Conservation (phyloP, 2,113 vertebrate genomes). For the Bombycilla garrulus region DNA sequence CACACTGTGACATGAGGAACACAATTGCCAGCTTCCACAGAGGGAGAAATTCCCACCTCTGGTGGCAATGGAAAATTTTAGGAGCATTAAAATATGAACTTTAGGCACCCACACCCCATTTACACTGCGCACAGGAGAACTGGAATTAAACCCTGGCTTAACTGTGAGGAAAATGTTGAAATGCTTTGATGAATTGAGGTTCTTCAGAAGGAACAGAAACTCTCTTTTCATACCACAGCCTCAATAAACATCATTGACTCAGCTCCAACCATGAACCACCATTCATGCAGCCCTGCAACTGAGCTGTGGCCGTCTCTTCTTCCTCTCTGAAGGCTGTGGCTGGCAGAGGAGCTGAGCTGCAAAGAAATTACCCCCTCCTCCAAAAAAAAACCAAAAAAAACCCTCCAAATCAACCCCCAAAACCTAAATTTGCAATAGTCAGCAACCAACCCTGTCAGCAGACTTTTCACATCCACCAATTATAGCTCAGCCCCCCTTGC, state of each 20-base stretch:
- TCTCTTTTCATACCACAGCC: not conserved
- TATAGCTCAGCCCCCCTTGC: not conserved
- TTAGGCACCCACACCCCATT: rapidly evolving
- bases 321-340: not conserved
- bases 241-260: not conserved
- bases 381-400: not conserved
- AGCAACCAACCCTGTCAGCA: not conserved
- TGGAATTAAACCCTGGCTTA: not conserved
- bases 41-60: not conserved
- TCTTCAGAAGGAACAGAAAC: not conserved
- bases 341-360: not conserved
- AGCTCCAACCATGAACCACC: not conserved
- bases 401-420: not conserved
- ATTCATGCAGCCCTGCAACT: not conserved
- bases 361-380: not conserved
- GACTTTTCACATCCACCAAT: not conserved
- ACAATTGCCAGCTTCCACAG: rapidly evolving
- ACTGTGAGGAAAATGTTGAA: not conserved
- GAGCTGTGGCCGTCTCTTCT: not conserved
- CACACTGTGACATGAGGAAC: not conserved
- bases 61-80: not conserved
- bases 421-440: not conserved
- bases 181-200: not conserved
- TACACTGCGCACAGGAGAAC: rapidly evolving
- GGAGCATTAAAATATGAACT: not conserved